phyloP scores from a whole-genome alignment of 2,888 invertebrate species.

The Athetis lepigone region DNA sequence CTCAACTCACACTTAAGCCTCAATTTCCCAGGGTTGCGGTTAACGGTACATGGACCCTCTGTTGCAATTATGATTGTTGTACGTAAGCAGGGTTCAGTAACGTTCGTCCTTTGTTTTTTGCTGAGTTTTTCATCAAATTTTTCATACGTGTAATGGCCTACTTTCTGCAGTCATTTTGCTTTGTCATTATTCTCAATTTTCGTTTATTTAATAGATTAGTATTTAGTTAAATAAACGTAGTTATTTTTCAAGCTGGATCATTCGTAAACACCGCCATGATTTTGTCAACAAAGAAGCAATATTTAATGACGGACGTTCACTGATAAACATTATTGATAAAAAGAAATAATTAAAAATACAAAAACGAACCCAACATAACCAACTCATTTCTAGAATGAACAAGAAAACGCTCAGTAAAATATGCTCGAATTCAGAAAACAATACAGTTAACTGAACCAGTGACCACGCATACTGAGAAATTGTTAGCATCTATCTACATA shows the following conservation, averaged over 20 bases:
- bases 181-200: background rate
- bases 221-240: slow-evolving; percentile 10
- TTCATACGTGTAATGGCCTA: background rate
- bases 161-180: background rate
- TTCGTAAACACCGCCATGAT: background rate
- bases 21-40: slow-evolving; percentile 43
- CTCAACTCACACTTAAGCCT: slow-evolving; percentile 50
- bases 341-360: background rate
- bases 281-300: background rate
- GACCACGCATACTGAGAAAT: slow-evolving; percentile 35
- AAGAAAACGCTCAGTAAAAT: background rate
- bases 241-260: background rate
- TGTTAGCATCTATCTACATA: slow-evolving; percentile 37
- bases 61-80: slow-evolving; percentile 39
- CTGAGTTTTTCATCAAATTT: background rate
- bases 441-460: slow-evolving; percentile 27
- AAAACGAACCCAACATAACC: background rate
- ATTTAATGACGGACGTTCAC: background rate
- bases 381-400: background rate
- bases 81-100: background rate
- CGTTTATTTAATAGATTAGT: background rate
- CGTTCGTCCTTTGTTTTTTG: background rate
- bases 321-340: background rate
- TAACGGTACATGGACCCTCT: slow-evolving; percentile 30
- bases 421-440: slow-evolving; percentile 17